phyloP scores from a whole-genome alignment of 2,888 invertebrate species.

The Parnassius smintheus region DNA sequence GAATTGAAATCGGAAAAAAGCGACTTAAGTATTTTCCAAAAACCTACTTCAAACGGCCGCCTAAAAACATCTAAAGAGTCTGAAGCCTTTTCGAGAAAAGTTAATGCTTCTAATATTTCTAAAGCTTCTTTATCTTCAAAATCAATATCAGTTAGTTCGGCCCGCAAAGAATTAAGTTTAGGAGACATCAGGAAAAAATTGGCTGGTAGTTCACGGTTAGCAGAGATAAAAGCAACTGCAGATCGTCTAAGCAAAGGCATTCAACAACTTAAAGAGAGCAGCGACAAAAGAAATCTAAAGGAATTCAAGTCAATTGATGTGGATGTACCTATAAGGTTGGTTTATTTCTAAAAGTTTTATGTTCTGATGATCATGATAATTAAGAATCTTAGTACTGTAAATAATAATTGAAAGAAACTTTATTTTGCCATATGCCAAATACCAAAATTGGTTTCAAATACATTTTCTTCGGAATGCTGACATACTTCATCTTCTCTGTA shows the following conservation, averaged over 20 bases:
- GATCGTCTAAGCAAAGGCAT: conserved; percentile 84
- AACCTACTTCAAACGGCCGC: conserved; percentile 15
- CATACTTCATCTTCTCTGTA: too few relatives aligned
- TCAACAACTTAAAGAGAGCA: conserved; percentile 79
- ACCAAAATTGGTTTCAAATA: too few relatives aligned
- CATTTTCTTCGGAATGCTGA: too few relatives aligned
- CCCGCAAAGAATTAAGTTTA: conserved; percentile 83
- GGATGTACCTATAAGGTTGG: conserved; percentile 87
- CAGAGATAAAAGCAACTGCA: conserved; percentile 85
- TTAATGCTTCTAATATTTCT: conserved; percentile 50
- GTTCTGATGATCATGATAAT: too few relatives aligned
- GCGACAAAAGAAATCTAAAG: conserved; percentile 79
- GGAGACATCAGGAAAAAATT: conserved; percentile 86
- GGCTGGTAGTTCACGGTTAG: conserved; percentile 84
- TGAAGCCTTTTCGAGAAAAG: conserved; percentile 58
- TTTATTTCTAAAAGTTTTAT: not conserved
- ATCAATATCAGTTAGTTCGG: conserved; percentile 66
- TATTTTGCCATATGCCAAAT: too few relatives aligned
- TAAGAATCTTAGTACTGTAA: too few relatives aligned
- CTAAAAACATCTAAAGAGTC: conserved; percentile 18
- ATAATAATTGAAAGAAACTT: too few relatives aligned
- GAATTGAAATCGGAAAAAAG: conserved; percentile 27
- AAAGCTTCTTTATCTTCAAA: conserved; percentile 41
- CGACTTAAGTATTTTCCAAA: conserved; percentile 5
- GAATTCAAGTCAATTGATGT: conserved; percentile 88